Evolutionary conservation across 2,888 invertebrate genomes (phyloP), one percentile per base, ranked within the genome.

Genomic region (Rhimphoctona megacephalus): DNA sequence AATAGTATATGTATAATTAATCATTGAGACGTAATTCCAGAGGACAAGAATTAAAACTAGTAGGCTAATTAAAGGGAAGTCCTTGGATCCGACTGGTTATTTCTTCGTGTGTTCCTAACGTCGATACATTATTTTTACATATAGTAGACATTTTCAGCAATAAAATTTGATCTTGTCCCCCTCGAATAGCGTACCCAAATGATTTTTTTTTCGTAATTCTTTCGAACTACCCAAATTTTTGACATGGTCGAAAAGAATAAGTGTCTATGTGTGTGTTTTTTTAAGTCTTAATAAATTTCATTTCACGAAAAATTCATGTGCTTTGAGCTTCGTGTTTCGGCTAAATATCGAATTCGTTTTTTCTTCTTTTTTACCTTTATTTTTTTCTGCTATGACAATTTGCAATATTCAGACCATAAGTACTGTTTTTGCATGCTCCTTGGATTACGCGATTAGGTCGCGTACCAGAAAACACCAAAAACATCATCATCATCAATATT

Each of bases 11-110:
- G 14, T 57, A 57, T 61, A 61, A 81, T 81, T 87, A 90, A 77
- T 90, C 88, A 87, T 89, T 88, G 77, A 85, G 85, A 84, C 61
- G 57, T 72, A 33, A 79, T 61, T 80, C 72, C 69, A 88, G 80
- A 61, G 77, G 73, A 85, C 76, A 85, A 86, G 64, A 80, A 73
- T 88, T 54, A 72, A 64, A 70, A 49, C 72, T 80, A 73, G 49
- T 86, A 86, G 83, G 82, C 83, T 80, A 66, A 72, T 67, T 72
- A 49, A 39, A 79, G 54, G 79, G 64, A 86, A 77, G 83, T 72
- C 72, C 80, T 61, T 72, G 52, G 52, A 52, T 70, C 74, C 43
- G 54, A 81, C 43, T 67, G 73, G 67, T 46, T 72, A 52, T 54
- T 78, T 69, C 22, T 73, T 78, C n/a, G 11, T 52, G 6, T 52